phyloP scores from a whole-genome alignment of 2,797 vertebrate genomes.

The Anguilla marmorata region DNA sequence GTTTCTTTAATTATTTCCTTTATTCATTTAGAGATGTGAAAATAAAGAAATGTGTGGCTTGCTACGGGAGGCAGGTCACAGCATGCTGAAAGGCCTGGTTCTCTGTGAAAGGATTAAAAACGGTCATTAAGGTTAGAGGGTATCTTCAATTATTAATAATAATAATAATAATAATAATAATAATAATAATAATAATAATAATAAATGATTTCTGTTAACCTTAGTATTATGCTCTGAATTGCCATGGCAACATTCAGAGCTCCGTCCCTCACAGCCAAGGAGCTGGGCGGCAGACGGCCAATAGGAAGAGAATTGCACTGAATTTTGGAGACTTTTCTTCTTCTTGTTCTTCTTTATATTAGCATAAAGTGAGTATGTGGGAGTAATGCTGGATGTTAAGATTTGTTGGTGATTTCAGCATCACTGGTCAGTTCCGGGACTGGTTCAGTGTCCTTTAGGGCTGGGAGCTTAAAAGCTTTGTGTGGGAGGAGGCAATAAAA shows the following conservation, averaged over 20 bases:
- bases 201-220: constrained; percentile 53
- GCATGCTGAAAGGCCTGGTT: constrained; percentile 63
- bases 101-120: constrained; percentile 68
- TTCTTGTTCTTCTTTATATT: constrained; percentile 7
- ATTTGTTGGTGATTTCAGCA: constrained; percentile 6
- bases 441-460: constrained; percentile 11
- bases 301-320: constrained; percentile 21
- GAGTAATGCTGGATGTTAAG: constrained; percentile 5
- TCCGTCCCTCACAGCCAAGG: constrained; percentile 12
- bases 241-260: constrained; percentile 11
- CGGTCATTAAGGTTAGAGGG: constrained; percentile 64
- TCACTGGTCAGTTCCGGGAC: constrained; percentile 1
- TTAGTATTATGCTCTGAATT: constrained; percentile 53
- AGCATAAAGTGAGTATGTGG: neutral
- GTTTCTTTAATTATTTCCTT: constrained; percentile 48
- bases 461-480: neutral
- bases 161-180: neutral
- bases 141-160: constrained; percentile 31
- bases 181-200: constrained; percentile 59
- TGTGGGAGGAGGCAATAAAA: neutral
- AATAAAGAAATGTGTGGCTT: constrained; percentile 46
- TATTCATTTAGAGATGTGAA: constrained; percentile 61
- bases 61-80: constrained; percentile 38
- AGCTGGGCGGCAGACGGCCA: constrained; percentile 10
- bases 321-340: constrained; percentile 19